Percentiles rank a stretch among this genome's conserved stretches.
These are phyloP conservation scores for Resseliella maxima DNA, from an alignment of 2,888 invertebrate species.

Conservation along the genomic window DNA sequence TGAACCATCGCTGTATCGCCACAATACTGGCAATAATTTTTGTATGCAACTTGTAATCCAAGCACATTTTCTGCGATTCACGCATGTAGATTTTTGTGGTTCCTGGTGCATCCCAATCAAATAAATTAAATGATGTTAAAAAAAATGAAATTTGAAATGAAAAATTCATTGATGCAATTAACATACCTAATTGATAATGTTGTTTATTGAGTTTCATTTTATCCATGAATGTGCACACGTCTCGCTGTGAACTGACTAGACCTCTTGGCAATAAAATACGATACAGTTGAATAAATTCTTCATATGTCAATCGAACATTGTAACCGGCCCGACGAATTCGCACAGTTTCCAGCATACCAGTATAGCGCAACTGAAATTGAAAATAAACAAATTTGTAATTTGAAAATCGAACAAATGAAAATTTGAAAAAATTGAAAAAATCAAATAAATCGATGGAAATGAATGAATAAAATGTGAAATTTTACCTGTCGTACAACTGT, in stretches of 20 bases:
- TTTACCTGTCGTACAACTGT: slow-evolving; percentile 80
- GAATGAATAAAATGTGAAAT: background rate
- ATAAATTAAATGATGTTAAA: too few relatives aligned
- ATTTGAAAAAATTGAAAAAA: slow-evolving; percentile 37
- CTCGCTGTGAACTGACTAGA: slow-evolving; percentile 84
- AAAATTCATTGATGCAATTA: slow-evolving; percentile 57
- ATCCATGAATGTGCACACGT: slow-evolving; percentile 85
- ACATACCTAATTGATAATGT: slow-evolving; percentile 90
- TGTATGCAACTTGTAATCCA: slow-evolving; percentile 92
- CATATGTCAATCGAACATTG: slow-evolving; percentile 91
- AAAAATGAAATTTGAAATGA: too few relatives aligned
- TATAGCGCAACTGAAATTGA: slow-evolving; percentile 81
- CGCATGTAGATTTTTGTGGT: slow-evolving; percentile 92
- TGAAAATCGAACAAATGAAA: background rate
- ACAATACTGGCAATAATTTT: slow-evolving; percentile 94
- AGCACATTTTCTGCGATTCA: slow-evolving; percentile 91
- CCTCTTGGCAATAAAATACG: slow-evolving; percentile 91
- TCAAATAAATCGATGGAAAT: too few relatives aligned
- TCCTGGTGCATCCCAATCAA: too few relatives aligned
- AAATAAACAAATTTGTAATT: background rate
- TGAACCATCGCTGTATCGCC: slow-evolving; percentile 91
- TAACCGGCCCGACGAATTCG: slow-evolving; percentile 94
- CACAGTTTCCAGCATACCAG: slow-evolving; percentile 97
- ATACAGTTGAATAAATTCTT: slow-evolving; percentile 93
- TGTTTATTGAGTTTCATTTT: slow-evolving; percentile 86